Evolutionary conservation across 2,888 invertebrate genomes (phyloP), one percentile per base, ranked within the genome.

Genomic region (Lycocerus yunnanus): DNA sequence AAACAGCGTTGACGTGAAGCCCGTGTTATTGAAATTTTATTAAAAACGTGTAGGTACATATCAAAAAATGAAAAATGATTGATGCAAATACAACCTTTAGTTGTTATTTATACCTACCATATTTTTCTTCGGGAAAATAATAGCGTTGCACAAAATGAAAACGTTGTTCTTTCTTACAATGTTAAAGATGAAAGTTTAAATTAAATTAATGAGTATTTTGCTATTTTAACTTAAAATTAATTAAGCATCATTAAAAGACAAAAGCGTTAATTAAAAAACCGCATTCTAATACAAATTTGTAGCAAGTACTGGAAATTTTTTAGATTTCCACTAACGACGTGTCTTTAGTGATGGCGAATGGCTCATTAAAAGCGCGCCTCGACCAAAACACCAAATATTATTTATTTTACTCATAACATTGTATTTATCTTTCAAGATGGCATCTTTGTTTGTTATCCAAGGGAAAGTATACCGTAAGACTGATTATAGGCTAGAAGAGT

Each of bases 401-500:
- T 16, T 63, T 63, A 18, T 63, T 63, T 63, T 18, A 16, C 5
- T 4, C 61, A 6, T 20, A 61, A 18, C 18, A 18, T 18, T 63
- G 18, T 63, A 20, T 63, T 74, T 68, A 74, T 68, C 18, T 71
- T 65, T 15, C 20, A 68, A 71, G 65, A 71, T 69, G 65, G 27
- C 71, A 60, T 68, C 73, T 70, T 73, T 70, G 69, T 73, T 69
- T 70, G n/a, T n/a, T 71, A n/a, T 43, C 43, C n/a, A 43, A 43
- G 27, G 3, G 27, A 13, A 27, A 13, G 27, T 27, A 27, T 27
- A 5, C 27, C n/a, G 4, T 27, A n/a, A 6, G 63, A 68, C 71
- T 66, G 71, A 71, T 68, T 71, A 71, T 59, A 66, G 16, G 67
- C 68, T 27, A 68, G 68, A 72, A 72, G 68, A 68, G 71, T 71